These are phyloP conservation scores for Phrixothrix hirtus DNA, from an alignment of 2,888 invertebrate species.

Conservation along the genomic window DNA sequence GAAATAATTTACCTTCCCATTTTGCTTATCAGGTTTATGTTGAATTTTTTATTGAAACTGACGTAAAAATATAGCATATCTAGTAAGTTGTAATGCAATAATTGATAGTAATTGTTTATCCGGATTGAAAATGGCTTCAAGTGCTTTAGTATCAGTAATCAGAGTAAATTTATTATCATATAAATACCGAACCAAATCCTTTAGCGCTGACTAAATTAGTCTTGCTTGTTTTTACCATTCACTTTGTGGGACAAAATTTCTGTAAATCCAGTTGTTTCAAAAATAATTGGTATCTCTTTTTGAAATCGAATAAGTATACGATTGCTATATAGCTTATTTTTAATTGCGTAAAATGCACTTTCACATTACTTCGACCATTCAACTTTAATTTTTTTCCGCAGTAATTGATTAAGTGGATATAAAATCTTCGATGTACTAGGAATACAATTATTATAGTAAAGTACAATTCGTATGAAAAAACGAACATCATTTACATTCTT, in stretches of 20 bases:
- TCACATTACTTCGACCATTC: neutral
- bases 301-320: constrained; percentile 1
- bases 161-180: constrained; percentile 21
- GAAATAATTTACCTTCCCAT: constrained; percentile 16
- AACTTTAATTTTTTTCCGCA: neutral
- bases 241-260: constrained; percentile 39
- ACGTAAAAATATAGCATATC: constrained; percentile 7
- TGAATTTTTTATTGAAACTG: constrained; percentile 16
- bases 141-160: constrained; percentile 19
- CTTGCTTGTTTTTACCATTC: constrained; percentile 47
- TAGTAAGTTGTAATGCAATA: constrained; percentile 1
- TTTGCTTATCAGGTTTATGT: neutral
- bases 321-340: neutral
- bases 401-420: constrained; percentile 1
- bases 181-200: constrained; percentile 22
- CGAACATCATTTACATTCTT: constrained; percentile 2
- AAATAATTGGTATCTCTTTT: constrained; percentile 29
- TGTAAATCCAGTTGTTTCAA: constrained; percentile 48
- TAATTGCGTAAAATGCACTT: constrained; percentile 1
- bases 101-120: constrained; percentile 2
- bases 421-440: neutral
- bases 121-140: constrained; percentile 22
- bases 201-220: constrained; percentile 16
- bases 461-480: constrained; percentile 24
- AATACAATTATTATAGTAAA: constrained; percentile 1